Evolutionary conservation across 2,797 vertebrate genomes (phyloP), one percentile per base, ranked within the genome.

Genomic region (Sciaenops ocellatus): DNA sequence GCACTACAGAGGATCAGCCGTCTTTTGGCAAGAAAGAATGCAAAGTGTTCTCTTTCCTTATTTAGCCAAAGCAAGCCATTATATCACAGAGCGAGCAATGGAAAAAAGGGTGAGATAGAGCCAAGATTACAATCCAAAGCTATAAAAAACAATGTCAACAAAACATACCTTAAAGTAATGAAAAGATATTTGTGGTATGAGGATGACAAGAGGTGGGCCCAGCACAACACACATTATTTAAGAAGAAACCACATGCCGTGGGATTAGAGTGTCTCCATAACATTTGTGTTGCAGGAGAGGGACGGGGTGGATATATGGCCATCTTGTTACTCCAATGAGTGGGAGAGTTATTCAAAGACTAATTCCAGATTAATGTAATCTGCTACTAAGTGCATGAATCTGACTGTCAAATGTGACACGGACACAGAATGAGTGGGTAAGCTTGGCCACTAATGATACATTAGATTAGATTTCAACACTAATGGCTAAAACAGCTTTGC

Each of bases 11-110:
- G 69, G 84, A 80, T 87, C 79, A 84, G 76, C 44, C 38, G 69
- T 75, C 74, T 71, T 86, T 87, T 88, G 85, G 86, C 91, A 93
- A 82, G 87, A 90, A 86, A 86, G 87, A 90, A 91, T 91, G 84
- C 54, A 44, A 91, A 90, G 85, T 89, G 78, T 82, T 91, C 38
- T 75, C 79, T 93, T 90, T 72, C 90, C 89, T 92, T 92, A 91
- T 93, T 93, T 89, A 90, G 92, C 84, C 85, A 91, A 84, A 89
- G 79, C 44, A 79, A 74, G 84, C 52, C 85, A 79, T 84, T 87
- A 84, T 71, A 85, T 87, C 67, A 66, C 74, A 84, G 73, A 76
- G 69, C 11, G 48, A 78, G 78, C 69, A 44, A 78, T 20, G 72
- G 30, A 38, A 82, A 80, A 80, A 71, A 61, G 26, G 61, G 20